These are phyloP conservation scores for Heliconius nattereri DNA, from an alignment of 1,140 invertebrate genomes.

Conservation along the genomic window DNA sequence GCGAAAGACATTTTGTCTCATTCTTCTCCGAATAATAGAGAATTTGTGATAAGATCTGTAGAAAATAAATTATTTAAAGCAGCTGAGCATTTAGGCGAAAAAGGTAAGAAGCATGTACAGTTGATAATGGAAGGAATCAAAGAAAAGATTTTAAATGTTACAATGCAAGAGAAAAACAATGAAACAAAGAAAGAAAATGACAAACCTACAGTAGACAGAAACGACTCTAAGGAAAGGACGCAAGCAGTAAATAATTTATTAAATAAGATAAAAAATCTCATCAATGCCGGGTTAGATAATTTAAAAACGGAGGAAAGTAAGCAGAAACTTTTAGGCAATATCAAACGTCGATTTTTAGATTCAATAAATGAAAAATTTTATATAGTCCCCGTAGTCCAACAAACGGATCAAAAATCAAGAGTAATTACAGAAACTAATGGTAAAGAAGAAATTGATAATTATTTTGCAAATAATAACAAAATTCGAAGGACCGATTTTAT, in stretches of 20 bases:
- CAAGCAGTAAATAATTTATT: neutral
- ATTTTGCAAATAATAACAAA: neutral
- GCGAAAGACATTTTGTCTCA: constrained; percentile 24
- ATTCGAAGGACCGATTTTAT: neutral
- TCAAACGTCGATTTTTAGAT: constrained; percentile 20
- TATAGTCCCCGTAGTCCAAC: neutral
- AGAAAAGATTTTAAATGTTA: constrained; percentile 15
- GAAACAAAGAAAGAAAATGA: neutral
- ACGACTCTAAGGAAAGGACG: neutral
- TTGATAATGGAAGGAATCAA: constrained; percentile 51
- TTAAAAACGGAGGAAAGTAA: constrained; percentile 17
- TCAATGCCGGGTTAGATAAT: constrained; percentile 12
- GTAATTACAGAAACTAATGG: neutral
- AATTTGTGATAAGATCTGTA: constrained; percentile 29
- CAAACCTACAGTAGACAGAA: neutral
- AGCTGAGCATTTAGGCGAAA: constrained; percentile 29
- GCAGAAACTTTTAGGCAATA: constrained; percentile 22
- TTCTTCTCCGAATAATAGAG: constrained; percentile 28
- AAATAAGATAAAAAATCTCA: constrained; percentile 22
- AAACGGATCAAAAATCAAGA: constrained; percentile 6
- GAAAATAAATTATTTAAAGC: constrained; percentile 38
- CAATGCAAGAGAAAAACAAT: neutral
- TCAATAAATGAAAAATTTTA: constrained; percentile 16
- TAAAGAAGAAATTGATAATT: neutral
- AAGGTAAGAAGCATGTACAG: constrained; percentile 46